Base-by-base conservation (phyloP, 1,140 invertebrate species). In the Habropoda laboriosa region DNA sequence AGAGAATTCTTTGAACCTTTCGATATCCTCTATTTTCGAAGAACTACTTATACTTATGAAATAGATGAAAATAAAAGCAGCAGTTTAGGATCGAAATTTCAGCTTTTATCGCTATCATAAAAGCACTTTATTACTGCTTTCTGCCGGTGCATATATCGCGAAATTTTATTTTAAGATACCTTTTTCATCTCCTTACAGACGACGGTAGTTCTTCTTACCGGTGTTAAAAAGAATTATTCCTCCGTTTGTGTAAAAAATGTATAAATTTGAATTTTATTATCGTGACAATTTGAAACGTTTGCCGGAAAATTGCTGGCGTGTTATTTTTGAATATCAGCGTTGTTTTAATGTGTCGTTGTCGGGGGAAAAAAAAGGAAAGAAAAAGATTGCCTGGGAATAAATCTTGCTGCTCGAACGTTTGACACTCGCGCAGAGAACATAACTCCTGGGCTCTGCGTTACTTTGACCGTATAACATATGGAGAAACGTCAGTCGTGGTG, bases 111-210 rank as follows among this genome's bases (percentile, higher is more conserved):
- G 45, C 21, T 2, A 6, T 4, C n/a, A 18, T 49, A 49, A 49
- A 67, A 67, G n/a, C 7, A 47, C 30, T 49, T 49, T 49, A 49
- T 49, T 66, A 66, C 32, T 49, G 42, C 27, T n/a, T n/a, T 13
- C 60, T 8, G 60, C 5, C 2, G 5, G 18, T n/a, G 27, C 0
- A 66, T 64, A 5, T 30, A 21, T 45, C 24, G 7, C 6, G 40
- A 45, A 24, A 21, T 30, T 57, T 42, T 40, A 71, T 71, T 57
- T 42, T 16, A 13, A 32, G 35, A 42, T 18, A 42, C 8, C 8
- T 35, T 27, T n/a, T 3, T 10, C 38, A 24, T 42, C 16, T 27
- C 38, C 24, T 35, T 40, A 61, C 10, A 12, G 35, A 16, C 10
- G 35, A 16, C 10, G 57, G 21, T 5, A 58, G 1, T 21, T 13